Conservation (phyloP, 2,113 vertebrate species). For the Onychostruthus taczanowskii region DNA sequence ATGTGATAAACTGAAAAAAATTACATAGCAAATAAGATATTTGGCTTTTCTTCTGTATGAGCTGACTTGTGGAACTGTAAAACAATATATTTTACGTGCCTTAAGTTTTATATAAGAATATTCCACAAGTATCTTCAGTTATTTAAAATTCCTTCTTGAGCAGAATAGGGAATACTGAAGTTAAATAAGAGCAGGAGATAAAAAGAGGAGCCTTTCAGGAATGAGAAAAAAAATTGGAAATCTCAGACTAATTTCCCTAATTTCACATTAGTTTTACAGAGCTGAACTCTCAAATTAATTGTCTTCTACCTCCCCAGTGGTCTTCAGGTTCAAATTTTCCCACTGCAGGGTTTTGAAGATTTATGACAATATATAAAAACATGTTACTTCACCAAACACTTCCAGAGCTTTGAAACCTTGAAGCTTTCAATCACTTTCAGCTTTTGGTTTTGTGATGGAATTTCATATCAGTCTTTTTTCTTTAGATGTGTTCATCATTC, state of each 20-base stretch:
- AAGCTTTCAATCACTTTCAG: not conserved
- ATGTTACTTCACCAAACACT: not conserved
- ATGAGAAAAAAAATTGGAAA: not conserved
- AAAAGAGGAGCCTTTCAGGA: not conserved
- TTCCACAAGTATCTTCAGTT: not conserved
- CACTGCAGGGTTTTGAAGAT: slow-evolving; percentile 27
- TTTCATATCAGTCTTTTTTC: not conserved
- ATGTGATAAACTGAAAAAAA: not conserved
- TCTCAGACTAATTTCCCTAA: not conserved
- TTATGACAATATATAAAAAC: slow-evolving; percentile 24
- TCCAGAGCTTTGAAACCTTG: slow-evolving; percentile 14
- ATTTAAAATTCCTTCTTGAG: not conserved
- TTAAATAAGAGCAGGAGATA: not conserved
- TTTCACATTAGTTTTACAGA: not conserved
- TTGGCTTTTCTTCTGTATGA: not conserved
- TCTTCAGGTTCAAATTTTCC: not conserved
- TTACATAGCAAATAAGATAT: not conserved
- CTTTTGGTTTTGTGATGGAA: not conserved
- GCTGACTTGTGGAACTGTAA: not conserved
- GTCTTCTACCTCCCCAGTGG: not conserved
- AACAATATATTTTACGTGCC: not conserved
- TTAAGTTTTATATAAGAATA: not conserved
- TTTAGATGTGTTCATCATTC: not conserved
- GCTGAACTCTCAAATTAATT: not conserved
- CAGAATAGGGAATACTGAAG: not conserved